Percentiles rank a stretch among this genome's conserved stretches.
Evolutionary conservation across 2,113 vertebrate genomes (phyloP).

Genomic region (Ptilonorhynchus violaceus): DNA sequence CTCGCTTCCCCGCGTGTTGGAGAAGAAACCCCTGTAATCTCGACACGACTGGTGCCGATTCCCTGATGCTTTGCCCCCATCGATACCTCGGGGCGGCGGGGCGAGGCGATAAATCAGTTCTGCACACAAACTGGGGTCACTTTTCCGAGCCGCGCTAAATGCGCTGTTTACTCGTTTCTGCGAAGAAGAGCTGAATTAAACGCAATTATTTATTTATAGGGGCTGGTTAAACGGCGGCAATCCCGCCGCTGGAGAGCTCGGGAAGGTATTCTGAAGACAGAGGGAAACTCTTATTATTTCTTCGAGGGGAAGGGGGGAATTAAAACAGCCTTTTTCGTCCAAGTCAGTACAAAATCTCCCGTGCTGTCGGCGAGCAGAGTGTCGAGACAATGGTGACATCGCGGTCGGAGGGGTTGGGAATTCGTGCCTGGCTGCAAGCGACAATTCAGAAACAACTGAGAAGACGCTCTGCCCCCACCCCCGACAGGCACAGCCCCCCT

Average conservation of each 20-base stretch:
- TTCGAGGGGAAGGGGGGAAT: background rate
- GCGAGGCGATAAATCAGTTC: background rate
- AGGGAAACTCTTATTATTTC: background rate
- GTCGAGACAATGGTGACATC: background rate
- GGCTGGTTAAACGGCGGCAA: background rate
- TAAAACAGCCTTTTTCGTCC: background rate
- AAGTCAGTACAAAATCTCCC: background rate
- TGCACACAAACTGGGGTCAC: background rate
- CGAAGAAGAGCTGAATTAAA: background rate
- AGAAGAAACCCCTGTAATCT: background rate
- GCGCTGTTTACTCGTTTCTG: background rate
- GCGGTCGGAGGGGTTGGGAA: background rate
- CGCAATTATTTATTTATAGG: background rate
- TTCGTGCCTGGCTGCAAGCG: background rate
- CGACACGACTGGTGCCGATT: background rate
- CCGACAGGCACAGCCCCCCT: background rate
- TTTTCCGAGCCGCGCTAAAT: background rate
- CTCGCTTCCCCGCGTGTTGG: background rate
- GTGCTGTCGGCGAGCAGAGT: background rate
- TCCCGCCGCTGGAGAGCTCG: background rate
- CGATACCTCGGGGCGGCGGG: background rate
- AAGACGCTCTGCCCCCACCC: background rate
- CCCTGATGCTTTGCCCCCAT: background rate
- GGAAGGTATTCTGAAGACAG: background rate
- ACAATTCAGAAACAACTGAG: background rate